Evolutionary conservation across 2,113 vertebrate genomes (phyloP), one percentile per base, ranked within the genome.

Genomic region (Platichthys stellatus): DNA sequence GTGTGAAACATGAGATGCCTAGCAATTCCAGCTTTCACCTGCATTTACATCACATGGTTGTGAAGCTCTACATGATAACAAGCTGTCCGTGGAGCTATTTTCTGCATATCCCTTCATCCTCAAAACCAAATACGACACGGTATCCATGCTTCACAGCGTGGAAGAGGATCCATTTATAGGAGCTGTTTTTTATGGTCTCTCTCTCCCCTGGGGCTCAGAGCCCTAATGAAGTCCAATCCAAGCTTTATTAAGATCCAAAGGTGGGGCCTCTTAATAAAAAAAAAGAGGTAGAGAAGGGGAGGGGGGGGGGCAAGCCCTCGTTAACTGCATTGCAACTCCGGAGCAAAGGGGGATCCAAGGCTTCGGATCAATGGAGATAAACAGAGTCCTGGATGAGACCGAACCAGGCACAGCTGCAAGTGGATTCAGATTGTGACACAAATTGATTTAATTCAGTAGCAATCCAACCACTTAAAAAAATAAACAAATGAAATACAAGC

Each of bases 171-270:
- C 21, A 2, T 80, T 78, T 0, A 31, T 31, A 53, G 21, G 66
- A 71, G 72, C 59, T 38, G 54, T 24, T 63, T 81, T 92, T 90
- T 90, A 84, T 82, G 71, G 71, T n/a, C 65, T 51, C 3, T 1
- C 68, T 78, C 84, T 80, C 85, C 87, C 86, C 78, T 14, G 80
- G 80, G 80, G 80, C 80, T 82, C 47, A 23, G 76, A 49, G 66
- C 70, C 77, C 83, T 92, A 92, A 92, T 90, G 90, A 93, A 93
- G 90, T 92, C 87, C 62, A 61, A 84, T 78, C 71, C 23, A 35
- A 82, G 90, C 88, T 93, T 91, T 84, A 93, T 93, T 90, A 91
- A 87, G 78, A 85, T 83, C 84, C 72, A 60, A 68, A 70, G 75
- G 78, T 64, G 82, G 77, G 73, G 74, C 71, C 80, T 80, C 1